Conservation (phyloP, 2,113 vertebrate species). For the Thymallus thymallus region DNA sequence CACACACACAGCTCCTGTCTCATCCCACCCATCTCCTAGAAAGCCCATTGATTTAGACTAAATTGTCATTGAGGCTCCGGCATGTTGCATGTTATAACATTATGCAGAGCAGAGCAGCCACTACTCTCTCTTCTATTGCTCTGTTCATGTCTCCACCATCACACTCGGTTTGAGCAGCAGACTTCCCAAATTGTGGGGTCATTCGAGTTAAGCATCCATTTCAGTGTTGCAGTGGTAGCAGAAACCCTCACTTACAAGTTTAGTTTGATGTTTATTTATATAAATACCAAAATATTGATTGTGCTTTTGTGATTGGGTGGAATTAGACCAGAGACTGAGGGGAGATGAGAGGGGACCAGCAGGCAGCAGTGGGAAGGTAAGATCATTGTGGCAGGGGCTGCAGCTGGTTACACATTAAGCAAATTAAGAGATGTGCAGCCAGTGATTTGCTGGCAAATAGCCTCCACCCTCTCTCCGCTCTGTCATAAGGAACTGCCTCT, state of each 20-base stretch:
- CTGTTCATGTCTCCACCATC: too few species aligned
- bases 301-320: neutral
- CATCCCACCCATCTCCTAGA: constrained; percentile 4
- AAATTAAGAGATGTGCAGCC: neutral
- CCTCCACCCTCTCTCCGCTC: constrained; percentile 16
- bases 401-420: constrained; percentile 16
- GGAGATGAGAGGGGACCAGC: constrained; percentile 18
- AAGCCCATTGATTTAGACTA: constrained; percentile 15
- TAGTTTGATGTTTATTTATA: too few species aligned
- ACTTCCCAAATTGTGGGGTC: constrained; percentile 6
- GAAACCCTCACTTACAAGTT: constrained; percentile 9
- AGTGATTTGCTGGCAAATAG: constrained; percentile 51
- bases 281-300: too few species aligned
- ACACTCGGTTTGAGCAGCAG: too few species aligned
- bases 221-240: neutral
- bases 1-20: constrained; percentile 9
- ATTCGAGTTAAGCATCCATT: neutral
- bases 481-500: constrained; percentile 40
- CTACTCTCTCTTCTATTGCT: too few species aligned
- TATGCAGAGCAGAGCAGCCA: neutral
- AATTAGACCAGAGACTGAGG: neutral
- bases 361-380: constrained; percentile 22
- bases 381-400: constrained; percentile 24
- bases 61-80: constrained; percentile 21
- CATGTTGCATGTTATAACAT: constrained; percentile 7